These are phyloP conservation scores for Caenorhabditis angaria DNA, from an alignment of 2,888 invertebrate genomes.

Conservation along the genomic window DNA sequence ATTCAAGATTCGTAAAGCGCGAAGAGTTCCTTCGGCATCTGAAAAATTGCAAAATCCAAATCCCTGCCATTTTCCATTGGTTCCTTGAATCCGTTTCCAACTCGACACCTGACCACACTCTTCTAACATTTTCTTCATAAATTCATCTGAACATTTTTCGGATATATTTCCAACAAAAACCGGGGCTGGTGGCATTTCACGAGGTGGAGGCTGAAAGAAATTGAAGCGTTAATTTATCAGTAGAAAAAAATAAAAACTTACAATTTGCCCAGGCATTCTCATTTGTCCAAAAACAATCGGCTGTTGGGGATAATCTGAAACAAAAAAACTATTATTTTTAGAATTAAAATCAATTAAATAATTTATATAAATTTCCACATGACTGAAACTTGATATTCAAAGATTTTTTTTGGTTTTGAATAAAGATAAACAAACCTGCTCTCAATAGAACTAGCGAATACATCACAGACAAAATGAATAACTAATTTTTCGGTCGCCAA, in stretches of 20 bases:
- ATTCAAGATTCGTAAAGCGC: slow-evolving; percentile 89
- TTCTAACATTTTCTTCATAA: slow-evolving; percentile 85
- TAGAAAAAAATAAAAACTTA: slow-evolving; percentile 3
- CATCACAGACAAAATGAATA: neutral
- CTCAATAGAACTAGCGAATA: neutral
- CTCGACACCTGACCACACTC: slow-evolving; percentile 92
- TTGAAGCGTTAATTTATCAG: neutral
- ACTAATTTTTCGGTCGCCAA: neutral
- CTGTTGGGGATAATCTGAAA: slow-evolving; percentile 31
- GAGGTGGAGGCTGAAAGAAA: neutral
- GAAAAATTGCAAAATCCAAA: slow-evolving; percentile 98
- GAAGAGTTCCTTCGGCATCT: slow-evolving; percentile 90
- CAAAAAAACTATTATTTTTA: neutral
- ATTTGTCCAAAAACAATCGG: slow-evolving; percentile 41
- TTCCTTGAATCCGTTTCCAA: slow-evolving; percentile 93
- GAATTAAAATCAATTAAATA: too few relatives aligned
- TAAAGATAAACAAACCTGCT: neutral
- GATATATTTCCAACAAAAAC: slow-evolving; percentile 97
- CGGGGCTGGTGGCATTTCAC: slow-evolving; percentile 78
- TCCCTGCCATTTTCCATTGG: slow-evolving; percentile 75
- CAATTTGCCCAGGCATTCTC: slow-evolving; percentile 35
- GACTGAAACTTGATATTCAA: too few relatives aligned
- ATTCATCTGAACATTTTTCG: slow-evolving; percentile 90
- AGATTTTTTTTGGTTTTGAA: too few relatives aligned
- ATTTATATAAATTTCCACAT: too few relatives aligned